phyloP scores from a whole-genome alignment of 1,140 invertebrate species.

The Ceratina japonica region DNA sequence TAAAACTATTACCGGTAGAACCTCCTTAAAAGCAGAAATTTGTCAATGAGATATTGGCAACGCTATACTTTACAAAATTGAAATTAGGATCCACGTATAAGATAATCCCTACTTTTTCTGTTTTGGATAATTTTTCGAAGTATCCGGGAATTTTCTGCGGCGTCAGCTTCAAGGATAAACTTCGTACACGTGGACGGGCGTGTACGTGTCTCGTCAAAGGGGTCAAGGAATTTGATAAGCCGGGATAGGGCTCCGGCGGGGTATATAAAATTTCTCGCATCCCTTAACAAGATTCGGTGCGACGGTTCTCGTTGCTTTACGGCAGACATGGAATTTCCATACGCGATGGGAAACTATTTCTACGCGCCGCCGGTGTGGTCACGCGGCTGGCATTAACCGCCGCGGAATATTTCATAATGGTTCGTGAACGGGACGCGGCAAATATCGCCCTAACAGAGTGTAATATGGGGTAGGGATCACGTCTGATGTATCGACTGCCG shows the following conservation, averaged over 20 bases:
- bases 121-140: not conserved
- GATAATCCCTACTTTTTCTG: no score
- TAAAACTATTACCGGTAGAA: no score
- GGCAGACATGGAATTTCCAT: not conserved
- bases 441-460: conserved; percentile 34
- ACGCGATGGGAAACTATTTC: conserved; percentile 2
- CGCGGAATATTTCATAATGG: conserved; percentile 43
- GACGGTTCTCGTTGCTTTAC: not conserved
- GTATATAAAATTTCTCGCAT: conserved; percentile 5
- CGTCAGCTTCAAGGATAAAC: not conserved
- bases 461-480: conserved; percentile 31
- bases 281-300: conserved; percentile 28
- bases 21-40: no score
- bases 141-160: not conserved
- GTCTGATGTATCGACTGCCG: conserved; percentile 58
- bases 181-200: not conserved
- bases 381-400: conserved; percentile 4
- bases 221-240: conserved; percentile 25
- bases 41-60: no score
- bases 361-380: not conserved
- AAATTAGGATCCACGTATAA: no score
- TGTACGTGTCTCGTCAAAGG: conserved; percentile 5
- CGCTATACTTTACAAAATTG: no score
- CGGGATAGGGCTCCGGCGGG: not conserved
- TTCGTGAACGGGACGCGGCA: conserved; percentile 25